Evolutionary conservation across 37 sponge, comb jelly and placozoan species (phyloP).

Genomic region (Tethya wilhelma): DNA sequence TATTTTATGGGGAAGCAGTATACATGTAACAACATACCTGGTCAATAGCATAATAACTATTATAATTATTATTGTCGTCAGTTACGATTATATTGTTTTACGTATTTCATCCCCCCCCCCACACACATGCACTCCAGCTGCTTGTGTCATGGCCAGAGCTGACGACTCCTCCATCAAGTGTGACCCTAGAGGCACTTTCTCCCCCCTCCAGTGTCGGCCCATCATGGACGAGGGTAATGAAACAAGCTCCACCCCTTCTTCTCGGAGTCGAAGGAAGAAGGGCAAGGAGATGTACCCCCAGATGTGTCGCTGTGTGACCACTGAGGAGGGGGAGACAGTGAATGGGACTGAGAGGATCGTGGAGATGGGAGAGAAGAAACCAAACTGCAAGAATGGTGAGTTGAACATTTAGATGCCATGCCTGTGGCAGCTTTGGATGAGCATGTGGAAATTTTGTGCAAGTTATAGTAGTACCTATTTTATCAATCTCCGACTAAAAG

Average conservation of each 20-base stretch:
- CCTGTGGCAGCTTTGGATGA: too few relatives aligned
- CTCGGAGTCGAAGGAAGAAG: not conserved
- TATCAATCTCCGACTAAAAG: too few relatives aligned
- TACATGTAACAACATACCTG: too few relatives aligned
- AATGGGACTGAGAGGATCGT: constrained; percentile 9
- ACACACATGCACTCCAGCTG: constrained; percentile 16
- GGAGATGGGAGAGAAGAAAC: not conserved
- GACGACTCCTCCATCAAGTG: constrained; percentile 11
- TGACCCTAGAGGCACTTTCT: constrained; percentile 9
- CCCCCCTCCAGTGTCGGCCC: constrained; percentile 20
- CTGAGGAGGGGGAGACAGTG: not conserved
- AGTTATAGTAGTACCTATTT: too few relatives aligned
- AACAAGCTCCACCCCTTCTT: not conserved
- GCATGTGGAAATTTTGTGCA: too few relatives aligned
- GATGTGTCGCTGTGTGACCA: constrained; percentile 18
- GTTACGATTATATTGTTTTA: too few relatives aligned
- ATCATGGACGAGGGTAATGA: not conserved
- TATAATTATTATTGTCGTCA: too few relatives aligned
- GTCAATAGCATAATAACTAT: too few relatives aligned
- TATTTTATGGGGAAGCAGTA: too few relatives aligned
- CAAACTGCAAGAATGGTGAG: not conserved
- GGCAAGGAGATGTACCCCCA: not conserved
- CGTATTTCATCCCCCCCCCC: too few relatives aligned
- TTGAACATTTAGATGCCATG: too few relatives aligned
- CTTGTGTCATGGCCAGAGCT: not conserved